These are phyloP conservation scores for Globia sparganii DNA, from an alignment of 2,888 invertebrate species.

Conservation along the genomic window DNA sequence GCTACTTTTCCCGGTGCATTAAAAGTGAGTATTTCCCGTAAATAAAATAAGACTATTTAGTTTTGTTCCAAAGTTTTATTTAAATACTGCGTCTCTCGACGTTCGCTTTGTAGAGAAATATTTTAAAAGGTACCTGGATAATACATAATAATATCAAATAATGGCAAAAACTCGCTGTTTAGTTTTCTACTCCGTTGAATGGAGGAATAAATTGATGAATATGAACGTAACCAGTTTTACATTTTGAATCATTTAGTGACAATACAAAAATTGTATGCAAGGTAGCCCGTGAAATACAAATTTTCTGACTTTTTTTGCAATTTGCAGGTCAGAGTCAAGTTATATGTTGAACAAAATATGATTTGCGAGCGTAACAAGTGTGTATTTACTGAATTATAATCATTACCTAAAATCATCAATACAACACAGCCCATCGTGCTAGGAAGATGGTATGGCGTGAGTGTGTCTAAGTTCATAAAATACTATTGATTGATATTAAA, in stretches of 20 bases:
- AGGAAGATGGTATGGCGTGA: no score
- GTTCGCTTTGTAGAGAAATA: conserved; percentile 4
- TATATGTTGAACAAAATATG: no score
- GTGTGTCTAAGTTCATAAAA: background rate
- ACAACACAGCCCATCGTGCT: no score
- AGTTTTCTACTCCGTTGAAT: background rate
- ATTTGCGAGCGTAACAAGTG: no score
- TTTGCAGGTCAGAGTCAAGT: no score
- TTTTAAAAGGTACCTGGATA: background rate
- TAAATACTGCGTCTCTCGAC: conserved; percentile 14
- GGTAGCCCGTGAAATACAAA: no score
- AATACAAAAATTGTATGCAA: background rate
- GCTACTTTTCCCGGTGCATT: conserved; percentile 91
- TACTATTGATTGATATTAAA: no score
- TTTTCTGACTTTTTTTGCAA: no score
- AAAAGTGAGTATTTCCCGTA: conserved; percentile 83
- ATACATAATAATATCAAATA: background rate
- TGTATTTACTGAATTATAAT: background rate
- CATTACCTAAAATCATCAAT: background rate
- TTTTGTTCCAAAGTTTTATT: conserved; percentile 35
- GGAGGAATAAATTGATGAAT: background rate
- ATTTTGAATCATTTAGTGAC: background rate
- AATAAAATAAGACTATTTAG: conserved; percentile 45
- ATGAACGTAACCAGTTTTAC: no score
- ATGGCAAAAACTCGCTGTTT: background rate